Base-by-base conservation (phyloP, 2,888 invertebrate species). In the Pseudococcus jackbeardsleyi region DNA sequence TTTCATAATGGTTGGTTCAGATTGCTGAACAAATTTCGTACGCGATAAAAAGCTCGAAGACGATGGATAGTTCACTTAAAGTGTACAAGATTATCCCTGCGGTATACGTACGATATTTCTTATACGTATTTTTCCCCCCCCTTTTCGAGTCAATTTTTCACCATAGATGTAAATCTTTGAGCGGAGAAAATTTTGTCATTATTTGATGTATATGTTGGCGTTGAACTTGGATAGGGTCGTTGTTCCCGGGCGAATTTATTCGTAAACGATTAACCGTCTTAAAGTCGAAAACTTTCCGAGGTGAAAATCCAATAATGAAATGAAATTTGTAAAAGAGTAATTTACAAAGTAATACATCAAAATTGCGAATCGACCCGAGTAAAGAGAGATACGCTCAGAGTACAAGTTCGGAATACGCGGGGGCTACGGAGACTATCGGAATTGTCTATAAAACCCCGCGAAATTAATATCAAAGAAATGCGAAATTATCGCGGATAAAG, bases 231-330 rank as follows among this genome's bases (percentile, higher is more conserved):
- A 19, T 11, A 64, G 64, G 64, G 64, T 64, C 64, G 64, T 22
- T 64, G 64, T 64, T 64, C 64, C 64, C 64, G 19, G 64, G 64
- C 11, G 64, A 64, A 64, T 64, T 64, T 64, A 64, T 64, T 64
- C 64, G 19, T 64, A 64, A 64, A 64, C 64, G 64, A 64, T 64
- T 64, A 64, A 64, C 26, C 64, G 64, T 64, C 64, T 64, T 64
- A 64, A 64, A 64, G 64, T 64, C 8, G 64, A 64, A 64, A 64
- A 19, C 19, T 64, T 19, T 50, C 64, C 50, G 64, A 64, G 64
- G 64, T 64, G 64, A 64, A 64, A 64, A 64, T 64, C 64, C 64
- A 64, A 64, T 64, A 64, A 64, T 64, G 64, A 64, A 64, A 64
- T 64, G 64, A 64, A 64, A 64, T 64, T 64, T 64, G 64, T 64